phyloP scores from a whole-genome alignment of 2,888 invertebrate genomes.

The Dasysyrphus tricinctus region DNA sequence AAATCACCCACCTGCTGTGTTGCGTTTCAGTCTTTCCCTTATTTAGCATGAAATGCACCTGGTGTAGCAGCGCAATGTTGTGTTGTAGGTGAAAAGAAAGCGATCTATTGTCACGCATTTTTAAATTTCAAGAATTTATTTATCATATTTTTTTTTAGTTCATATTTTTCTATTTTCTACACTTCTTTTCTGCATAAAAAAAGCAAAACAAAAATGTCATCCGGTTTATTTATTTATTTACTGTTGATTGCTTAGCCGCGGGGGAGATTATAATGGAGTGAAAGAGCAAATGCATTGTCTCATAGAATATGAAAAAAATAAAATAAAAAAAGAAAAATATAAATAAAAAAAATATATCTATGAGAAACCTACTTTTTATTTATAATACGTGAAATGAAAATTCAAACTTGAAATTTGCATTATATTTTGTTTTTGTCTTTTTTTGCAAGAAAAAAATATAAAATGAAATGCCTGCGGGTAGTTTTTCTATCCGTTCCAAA shows the following conservation, averaged over 20 bases:
- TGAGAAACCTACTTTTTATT: slow-evolving; percentile 48
- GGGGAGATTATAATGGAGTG: slow-evolving; percentile 26
- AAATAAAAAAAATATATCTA: slow-evolving; percentile 13
- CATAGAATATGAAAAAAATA: neutral
- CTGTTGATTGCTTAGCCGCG: slow-evolving; percentile 46
- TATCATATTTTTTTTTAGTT: neutral
- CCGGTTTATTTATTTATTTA: slow-evolving; percentile 47
- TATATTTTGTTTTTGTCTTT: slow-evolving; percentile 8
- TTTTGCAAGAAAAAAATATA: neutral
- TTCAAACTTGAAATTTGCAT: slow-evolving; percentile 51
- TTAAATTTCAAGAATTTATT: slow-evolving; percentile 43
- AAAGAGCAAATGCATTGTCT: slow-evolving; percentile 49
- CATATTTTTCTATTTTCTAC: neutral
- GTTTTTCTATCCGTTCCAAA: slow-evolving; percentile 33
- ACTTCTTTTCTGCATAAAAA: neutral
- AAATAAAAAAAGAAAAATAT: neutral
- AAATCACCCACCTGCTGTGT: slow-evolving; percentile 4
- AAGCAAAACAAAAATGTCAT: slow-evolving; percentile 25
- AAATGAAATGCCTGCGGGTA: slow-evolving; percentile 31
- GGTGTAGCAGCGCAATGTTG: neutral
- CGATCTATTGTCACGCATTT: slow-evolving; percentile 58
- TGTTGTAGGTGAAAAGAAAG: slow-evolving; percentile 25
- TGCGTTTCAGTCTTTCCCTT: neutral
- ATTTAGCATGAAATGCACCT: slow-evolving; percentile 2
- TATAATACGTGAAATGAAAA: slow-evolving; percentile 43